phyloP scores from a whole-genome alignment of 2,113 vertebrate genomes.

The Propithecus coquereli region DNA sequence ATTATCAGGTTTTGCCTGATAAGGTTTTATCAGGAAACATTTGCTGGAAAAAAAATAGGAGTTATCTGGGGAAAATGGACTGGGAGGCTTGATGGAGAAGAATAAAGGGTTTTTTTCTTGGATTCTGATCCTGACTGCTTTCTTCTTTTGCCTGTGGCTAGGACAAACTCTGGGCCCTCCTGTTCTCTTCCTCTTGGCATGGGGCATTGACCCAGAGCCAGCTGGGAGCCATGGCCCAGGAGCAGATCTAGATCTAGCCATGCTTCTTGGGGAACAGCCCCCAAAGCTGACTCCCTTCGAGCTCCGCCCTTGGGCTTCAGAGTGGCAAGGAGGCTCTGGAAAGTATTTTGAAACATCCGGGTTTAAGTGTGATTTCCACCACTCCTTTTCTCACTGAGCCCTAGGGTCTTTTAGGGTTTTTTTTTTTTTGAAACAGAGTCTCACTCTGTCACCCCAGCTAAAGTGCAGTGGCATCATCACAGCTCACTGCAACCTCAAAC shows the following conservation, averaged over 20 bases:
- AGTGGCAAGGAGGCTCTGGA: not conserved
- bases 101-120: conserved; percentile 62
- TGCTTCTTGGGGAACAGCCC: not conserved
- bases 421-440: too few relatives aligned
- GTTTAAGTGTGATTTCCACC: not conserved
- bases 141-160: not conserved
- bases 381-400: not conserved
- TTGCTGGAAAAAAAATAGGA: not conserved
- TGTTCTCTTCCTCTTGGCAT: not conserved
- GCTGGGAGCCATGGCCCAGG: not conserved
- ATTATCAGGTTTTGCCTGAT: too few relatives aligned
- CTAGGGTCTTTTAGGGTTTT: not conserved
- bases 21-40: too few relatives aligned
- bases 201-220: not conserved
- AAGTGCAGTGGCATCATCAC: too few relatives aligned
- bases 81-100: not conserved
- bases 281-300: not conserved
- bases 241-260: not conserved
- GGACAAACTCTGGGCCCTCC: not conserved
- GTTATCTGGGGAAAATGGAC: not conserved
- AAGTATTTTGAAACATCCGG: not conserved
- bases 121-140: not conserved
- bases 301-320: not conserved
- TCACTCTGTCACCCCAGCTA: too few relatives aligned
- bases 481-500: too few relatives aligned